Conservation (phyloP, 1,140 invertebrate species). For the Temnothorax nylanderi region DNA sequence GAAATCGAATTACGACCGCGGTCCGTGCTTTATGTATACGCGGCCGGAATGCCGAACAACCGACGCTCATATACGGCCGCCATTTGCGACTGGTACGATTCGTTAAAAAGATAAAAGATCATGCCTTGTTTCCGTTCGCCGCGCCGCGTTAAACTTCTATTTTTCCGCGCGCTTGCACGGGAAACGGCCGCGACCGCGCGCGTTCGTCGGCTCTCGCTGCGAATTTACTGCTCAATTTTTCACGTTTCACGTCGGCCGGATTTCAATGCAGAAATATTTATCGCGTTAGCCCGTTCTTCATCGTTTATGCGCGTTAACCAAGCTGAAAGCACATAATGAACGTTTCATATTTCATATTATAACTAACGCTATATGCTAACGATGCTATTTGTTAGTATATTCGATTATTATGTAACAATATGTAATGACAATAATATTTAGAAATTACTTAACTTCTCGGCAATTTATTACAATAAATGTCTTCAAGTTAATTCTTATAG, state of each 20-base stretch:
- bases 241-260: conserved; percentile 38
- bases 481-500: neutral
- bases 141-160: conserved; percentile 48
- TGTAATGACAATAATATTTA: neutral
- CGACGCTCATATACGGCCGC: neutral
- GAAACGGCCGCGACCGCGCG: conserved; percentile 4
- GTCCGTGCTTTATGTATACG: conserved; percentile 53
- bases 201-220: neutral
- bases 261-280: conserved; percentile 60
- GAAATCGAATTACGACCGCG: conserved; percentile 58
- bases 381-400: neutral
- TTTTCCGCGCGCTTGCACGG: neutral
- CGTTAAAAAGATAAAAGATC: conserved; percentile 55
- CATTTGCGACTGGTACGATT: conserved; percentile 29
- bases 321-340: conserved; percentile 25
- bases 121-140: conserved; percentile 50
- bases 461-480: neutral
- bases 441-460: neutral
- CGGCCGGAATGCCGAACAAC: conserved; percentile 12
- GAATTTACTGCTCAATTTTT: conserved; percentile 58
- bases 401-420: neutral
- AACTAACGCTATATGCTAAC: conserved; percentile 7
- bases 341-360: neutral
- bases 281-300: conserved; percentile 20
- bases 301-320: conserved; percentile 20